These are phyloP conservation scores for Ophraella communa DNA, from an alignment of 2,888 invertebrate genomes.

Conservation along the genomic window DNA sequence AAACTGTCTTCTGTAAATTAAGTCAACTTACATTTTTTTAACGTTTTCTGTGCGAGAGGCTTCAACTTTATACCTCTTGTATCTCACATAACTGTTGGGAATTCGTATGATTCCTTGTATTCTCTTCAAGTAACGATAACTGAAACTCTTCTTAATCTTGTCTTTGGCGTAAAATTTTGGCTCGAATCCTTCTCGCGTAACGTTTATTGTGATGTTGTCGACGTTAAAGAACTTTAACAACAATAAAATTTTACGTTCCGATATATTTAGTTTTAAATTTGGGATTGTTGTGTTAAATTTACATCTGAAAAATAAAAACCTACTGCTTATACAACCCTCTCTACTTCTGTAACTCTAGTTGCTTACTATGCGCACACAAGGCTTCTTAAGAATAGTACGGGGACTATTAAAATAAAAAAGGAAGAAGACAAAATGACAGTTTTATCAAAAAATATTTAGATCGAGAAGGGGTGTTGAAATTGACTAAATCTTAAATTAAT, in stretches of 20 bases:
- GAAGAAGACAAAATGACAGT: too few relatives aligned
- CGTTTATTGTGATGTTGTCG: constrained; percentile 45
- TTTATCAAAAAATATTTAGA: too few relatives aligned
- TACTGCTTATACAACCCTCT: too few relatives aligned
- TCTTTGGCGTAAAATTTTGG: constrained; percentile 42
- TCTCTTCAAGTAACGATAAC: constrained; percentile 37
- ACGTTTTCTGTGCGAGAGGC: constrained; percentile 36
- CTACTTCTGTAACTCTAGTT: too few relatives aligned
- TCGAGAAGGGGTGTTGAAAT: too few relatives aligned
- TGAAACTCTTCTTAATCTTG: constrained; percentile 34
- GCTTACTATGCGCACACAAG: too few relatives aligned
- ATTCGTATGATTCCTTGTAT: constrained; percentile 41
- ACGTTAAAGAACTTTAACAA: constrained; percentile 67
- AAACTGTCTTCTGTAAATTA: too few relatives aligned
- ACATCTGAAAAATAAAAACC: constrained; percentile 63
- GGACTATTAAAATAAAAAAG: too few relatives aligned
- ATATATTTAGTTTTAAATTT: constrained; percentile 76
- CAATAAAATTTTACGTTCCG: constrained; percentile 72
- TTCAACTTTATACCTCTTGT: constrained; percentile 40
- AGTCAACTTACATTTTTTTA: constrained; percentile 38
- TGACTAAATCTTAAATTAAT: too few relatives aligned
- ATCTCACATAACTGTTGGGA: constrained; percentile 39
- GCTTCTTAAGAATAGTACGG: too few relatives aligned
- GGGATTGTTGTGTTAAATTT: constrained; percentile 78
- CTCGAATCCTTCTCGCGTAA: constrained; percentile 39